Base-by-base conservation (phyloP, 2,113 vertebrate genomes). In the Melospiza georgiana region DNA sequence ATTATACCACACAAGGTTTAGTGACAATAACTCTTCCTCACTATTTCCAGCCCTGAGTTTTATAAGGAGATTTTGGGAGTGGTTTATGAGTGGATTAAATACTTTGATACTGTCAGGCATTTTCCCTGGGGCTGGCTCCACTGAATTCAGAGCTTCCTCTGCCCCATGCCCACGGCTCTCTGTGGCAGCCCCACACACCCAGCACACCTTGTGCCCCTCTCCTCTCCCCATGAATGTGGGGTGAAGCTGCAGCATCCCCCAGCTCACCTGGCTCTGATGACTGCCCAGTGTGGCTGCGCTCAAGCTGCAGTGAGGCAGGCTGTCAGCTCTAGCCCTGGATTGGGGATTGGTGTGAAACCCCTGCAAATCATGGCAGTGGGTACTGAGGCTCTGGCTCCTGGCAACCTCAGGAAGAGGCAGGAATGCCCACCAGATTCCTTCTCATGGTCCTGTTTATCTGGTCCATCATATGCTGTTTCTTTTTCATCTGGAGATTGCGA, bases 231-330 rank as follows among this genome's bases (percentile, higher is more conserved):
- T 41, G 3, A 37, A 0, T 1, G 5, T 2, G 5, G 39, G 54
- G 31, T 4, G 4, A 46, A 31, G 31, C 14, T 8, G 2, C 8
- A 9, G 69, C 39, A 52, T 43, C 16, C 8, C 17, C 41, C 46
- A 51, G 44, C 46, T 6, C 23, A 15, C 11, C 35, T 3, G 2
- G 22, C 35, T 65, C 19, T 41, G 21, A 6, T 0, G 0, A 16
- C 43, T 2, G 8, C 39, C 48, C 0, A 1, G 8, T 2, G 7
- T 18, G 46, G 41, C 19, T 17, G 16, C 6, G 31, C n/a, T 46
- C 7, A 1, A 30, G 18, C 44, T 3, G 13, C 54, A 46, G 37
- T 3, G 33, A 41, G 74, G 44, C 69, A 63, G 39, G 12, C 27
- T 28, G 31, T 37, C 68, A 81, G 54, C 31, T 25, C 16, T n/a